A percentile compares a stretch with the other conserved stretches of the same genome.
phyloP scores from a whole-genome alignment of 2,113 vertebrate species.

The Numida meleagris region DNA sequence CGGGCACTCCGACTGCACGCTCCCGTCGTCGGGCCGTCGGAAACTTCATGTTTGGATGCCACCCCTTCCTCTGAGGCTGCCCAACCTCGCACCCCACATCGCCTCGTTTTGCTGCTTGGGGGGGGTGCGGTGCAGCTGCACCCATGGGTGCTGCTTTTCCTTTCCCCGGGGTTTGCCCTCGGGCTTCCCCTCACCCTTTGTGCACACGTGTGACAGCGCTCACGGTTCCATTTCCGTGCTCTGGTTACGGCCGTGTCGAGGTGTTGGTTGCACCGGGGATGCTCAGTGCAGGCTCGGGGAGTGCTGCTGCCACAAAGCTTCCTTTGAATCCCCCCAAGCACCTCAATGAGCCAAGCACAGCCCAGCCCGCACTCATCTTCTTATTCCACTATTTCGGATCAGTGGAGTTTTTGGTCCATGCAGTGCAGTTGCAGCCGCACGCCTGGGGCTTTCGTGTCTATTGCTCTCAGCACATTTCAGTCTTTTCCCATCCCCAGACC shows the following conservation, averaged over 20 bases:
- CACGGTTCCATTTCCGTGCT: background rate
- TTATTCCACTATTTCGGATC: background rate
- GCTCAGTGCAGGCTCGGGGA: background rate
- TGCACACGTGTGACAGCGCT: background rate
- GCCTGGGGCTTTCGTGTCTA: background rate
- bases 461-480: background rate
- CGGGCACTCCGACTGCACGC: background rate
- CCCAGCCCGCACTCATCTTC: background rate
- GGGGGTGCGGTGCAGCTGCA: background rate
- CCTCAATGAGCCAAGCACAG: background rate
- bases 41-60: background rate
- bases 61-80: background rate
- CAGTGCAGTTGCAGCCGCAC: background rate
- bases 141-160: background rate
- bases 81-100: background rate
- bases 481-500: background rate
- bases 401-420: fast-evolving
- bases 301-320: background rate
- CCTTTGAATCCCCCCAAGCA: background rate
- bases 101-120: background rate
- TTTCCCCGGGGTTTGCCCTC: background rate
- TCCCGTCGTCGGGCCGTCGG: background rate
- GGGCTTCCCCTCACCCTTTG: background rate
- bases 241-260: background rate
- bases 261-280: background rate